Evolutionary conservation across 92 coral and sea anemone genomes (phyloP).

Genomic region (Virgularia gustaviana): DNA sequence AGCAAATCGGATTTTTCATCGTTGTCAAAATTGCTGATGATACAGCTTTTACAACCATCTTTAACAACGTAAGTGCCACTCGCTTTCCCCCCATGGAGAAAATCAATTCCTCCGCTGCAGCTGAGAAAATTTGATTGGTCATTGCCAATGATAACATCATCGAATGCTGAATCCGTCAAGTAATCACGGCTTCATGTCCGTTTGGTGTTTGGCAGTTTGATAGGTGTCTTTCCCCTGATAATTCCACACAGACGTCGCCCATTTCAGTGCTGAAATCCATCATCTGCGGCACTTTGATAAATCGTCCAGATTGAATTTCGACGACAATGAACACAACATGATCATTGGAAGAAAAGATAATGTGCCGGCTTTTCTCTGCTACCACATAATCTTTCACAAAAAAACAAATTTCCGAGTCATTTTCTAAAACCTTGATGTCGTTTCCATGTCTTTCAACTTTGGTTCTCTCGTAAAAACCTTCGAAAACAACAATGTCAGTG

Average conservation of each 20-base stretch:
- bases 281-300: conserved; percentile 41
- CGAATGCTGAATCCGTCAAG: neutral
- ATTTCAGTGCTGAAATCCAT: conserved; percentile 29
- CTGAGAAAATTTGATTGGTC: conserved; percentile 4
- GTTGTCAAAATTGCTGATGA: conserved; percentile 13
- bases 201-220: conserved; percentile 2
- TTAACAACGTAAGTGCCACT: neutral
- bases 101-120: conserved; percentile 16
- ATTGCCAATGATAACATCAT: conserved; percentile 17
- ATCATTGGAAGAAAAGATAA: neutral
- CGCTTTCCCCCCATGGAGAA: conserved; percentile 2
- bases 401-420: neutral
- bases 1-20: conserved; percentile 2
- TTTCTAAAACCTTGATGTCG: neutral
- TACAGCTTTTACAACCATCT: neutral
- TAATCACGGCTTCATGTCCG: neutral
- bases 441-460: neutral
- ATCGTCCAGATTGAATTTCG: neutral
- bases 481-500: neutral
- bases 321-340: neutral
- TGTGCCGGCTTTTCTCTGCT: neutral
- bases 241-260: conserved; percentile 5
- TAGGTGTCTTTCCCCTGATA: neutral
- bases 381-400: neutral
- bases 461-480: neutral